phyloP scores from a whole-genome alignment of 2,113 vertebrate species.

The Prietella phreatophila region DNA sequence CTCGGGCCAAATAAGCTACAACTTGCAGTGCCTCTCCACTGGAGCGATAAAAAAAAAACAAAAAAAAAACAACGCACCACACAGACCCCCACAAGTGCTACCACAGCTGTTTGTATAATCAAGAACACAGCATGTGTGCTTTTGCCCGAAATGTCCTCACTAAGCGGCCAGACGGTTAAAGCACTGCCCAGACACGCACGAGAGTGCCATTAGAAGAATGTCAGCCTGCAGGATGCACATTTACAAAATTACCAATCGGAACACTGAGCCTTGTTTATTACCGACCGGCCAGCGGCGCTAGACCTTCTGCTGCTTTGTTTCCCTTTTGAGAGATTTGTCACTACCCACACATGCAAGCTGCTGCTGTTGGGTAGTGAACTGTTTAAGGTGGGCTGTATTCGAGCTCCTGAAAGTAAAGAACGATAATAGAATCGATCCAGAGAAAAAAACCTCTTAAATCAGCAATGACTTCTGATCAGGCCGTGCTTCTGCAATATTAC shows the following conservation, averaged over 20 bases:
- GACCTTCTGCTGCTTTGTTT: background rate
- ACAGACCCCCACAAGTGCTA: constrained; percentile 49
- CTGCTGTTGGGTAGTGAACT: constrained; percentile 1
- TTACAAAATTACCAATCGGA: background rate
- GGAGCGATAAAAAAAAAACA: constrained; percentile 58
- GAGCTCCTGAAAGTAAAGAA: background rate
- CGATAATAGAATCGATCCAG: background rate
- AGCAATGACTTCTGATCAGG: background rate
- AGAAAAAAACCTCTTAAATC: background rate
- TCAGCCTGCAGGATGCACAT: constrained; percentile 1
- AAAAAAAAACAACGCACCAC: no score
- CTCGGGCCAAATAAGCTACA: constrained; percentile 55
- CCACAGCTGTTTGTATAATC: constrained; percentile 48
- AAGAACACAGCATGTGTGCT: constrained; percentile 52
- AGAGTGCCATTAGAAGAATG: constrained; percentile 46
- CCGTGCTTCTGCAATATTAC: background rate
- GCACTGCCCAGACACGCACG: constrained; percentile 63
- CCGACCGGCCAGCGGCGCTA: constrained; percentile 11
- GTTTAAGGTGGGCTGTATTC: background rate
- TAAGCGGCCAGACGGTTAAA: constrained; percentile 60
- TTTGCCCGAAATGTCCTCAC: constrained; percentile 46
- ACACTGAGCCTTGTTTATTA: background rate
- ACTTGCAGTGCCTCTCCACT: constrained; percentile 56
- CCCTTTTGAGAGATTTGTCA: background rate
- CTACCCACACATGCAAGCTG: background rate